These are phyloP conservation scores for Sinentomon sp. DNA, from an alignment of 2,888 invertebrate genomes.

Conservation along the genomic window DNA sequence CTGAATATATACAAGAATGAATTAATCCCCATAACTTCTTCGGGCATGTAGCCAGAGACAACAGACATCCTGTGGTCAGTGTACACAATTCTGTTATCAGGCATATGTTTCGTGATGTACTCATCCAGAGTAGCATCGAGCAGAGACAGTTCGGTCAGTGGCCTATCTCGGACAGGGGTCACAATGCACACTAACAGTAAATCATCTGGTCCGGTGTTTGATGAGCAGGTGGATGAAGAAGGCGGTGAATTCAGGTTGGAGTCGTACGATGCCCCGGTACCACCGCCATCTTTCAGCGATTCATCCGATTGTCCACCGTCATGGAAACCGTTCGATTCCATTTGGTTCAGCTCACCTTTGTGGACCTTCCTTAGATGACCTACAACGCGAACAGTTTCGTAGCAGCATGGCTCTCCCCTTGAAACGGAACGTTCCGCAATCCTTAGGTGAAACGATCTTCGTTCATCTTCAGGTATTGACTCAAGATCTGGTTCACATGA, in stretches of 20 bases:
- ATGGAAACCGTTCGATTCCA: too few relatives aligned
- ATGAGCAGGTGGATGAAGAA: conserved; percentile 8
- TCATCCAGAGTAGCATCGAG: conserved; percentile 46
- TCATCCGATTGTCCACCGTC: too few relatives aligned
- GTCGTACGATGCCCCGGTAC: too few relatives aligned
- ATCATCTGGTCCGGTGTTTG: conserved; percentile 15
- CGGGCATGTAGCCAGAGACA: conserved; percentile 63
- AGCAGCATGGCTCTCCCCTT: conserved; percentile 38
- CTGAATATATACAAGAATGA: conserved; percentile 73
- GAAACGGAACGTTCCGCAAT: conserved; percentile 33
- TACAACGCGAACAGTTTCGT: conserved; percentile 38
- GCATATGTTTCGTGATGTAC: conserved; percentile 62
- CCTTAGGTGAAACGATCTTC: conserved; percentile 24
- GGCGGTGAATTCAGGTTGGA: too few relatives aligned
- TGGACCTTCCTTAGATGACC: conserved; percentile 32
- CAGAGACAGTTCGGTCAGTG: conserved; percentile 33
- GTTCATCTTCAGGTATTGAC: conserved; percentile 17
- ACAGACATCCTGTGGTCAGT: conserved; percentile 70
- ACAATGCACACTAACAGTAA: conserved; percentile 26
- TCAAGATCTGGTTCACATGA: too few relatives aligned
- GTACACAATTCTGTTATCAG: conserved; percentile 65
- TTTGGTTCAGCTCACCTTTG: too few relatives aligned
- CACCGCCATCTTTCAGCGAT: too few relatives aligned
- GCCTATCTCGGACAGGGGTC: conserved; percentile 36
- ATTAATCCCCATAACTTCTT: conserved; percentile 60